Evolutionary conservation across 2,888 invertebrate genomes (phyloP), one percentile per base, ranked within the genome.

Genomic region (Rotaria macrura): DNA sequence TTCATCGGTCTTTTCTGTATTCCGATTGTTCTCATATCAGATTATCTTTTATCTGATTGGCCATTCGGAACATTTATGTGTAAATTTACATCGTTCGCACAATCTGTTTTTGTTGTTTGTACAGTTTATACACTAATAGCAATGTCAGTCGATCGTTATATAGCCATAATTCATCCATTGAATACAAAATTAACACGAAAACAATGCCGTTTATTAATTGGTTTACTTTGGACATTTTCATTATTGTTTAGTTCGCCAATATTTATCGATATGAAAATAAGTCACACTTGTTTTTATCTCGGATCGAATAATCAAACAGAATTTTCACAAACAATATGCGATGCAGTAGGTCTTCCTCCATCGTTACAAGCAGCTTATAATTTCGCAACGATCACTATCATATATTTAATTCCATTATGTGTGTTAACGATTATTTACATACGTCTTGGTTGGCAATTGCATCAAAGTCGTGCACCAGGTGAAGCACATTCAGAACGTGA

Each of bases 401-500:
- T 96, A 91, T 96, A 95, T 90, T 93, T 94, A 87, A 92, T 96
- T 87, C 96, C 96, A 0, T 92, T 95, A 87, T 90, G 93, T 43
- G 95, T 95, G 72, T 93, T 96, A 29, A 92, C 95, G 86, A 94
- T 94, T 90, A 95, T 96, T 0, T 96, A 96, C 90, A 93, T 94
- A 2, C 93, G 95, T 88, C 96, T 96, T 87, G 95, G 94, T 0
- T 92, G 94, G 84, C 94, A 94, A 25, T 95, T 96, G 83, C 95
- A 95, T 95, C 95, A 95, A 40, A 94, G 95, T 87, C 92, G 94
- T 57, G 94, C 95, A 14, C 95, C 96, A 0, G 96, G 96, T 0
- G 96, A 96, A 90, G 95, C 95, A 0, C 94, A 95, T 89, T 94
- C 94, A 87, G 93, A 93, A 12, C 92, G 96, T 83, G 96, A 96